Evolutionary conservation across 1,140 invertebrate genomes (phyloP).

Genomic region (Magallana ariakensis): DNA sequence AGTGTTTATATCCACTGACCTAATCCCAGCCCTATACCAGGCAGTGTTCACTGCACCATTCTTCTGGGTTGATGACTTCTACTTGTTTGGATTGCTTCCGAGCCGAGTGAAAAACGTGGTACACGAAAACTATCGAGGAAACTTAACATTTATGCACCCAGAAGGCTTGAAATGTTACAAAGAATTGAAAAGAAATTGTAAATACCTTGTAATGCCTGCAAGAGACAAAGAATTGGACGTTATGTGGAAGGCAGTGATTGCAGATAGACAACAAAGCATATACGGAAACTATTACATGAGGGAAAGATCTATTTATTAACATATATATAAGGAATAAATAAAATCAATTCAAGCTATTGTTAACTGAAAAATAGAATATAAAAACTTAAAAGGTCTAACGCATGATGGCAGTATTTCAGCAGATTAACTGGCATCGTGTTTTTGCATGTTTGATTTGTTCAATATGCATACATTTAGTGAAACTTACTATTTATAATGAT

Average conservation of each 20-base stretch:
- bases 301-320: too few relatives aligned
- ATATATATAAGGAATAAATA: too few relatives aligned
- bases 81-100: slow-evolving; percentile 73
- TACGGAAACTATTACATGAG: slow-evolving; percentile 57
- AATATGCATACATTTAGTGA: too few relatives aligned
- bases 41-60: slow-evolving; percentile 65
- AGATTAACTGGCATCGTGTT: too few relatives aligned
- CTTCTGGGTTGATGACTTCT: slow-evolving; percentile 78
- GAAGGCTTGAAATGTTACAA: slow-evolving; percentile 49
- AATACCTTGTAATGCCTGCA: slow-evolving; percentile 53
- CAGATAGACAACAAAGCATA: slow-evolving; percentile 47
- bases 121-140: slow-evolving; percentile 39
- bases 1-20: slow-evolving; percentile 70
- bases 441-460: too few relatives aligned
- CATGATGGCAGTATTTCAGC: too few relatives aligned
- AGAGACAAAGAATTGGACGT: slow-evolving; percentile 50
- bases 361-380: too few relatives aligned
- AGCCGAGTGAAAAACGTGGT: slow-evolving; percentile 48
- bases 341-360: too few relatives aligned
- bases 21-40: slow-evolving; percentile 72
- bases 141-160: slow-evolving; percentile 53
- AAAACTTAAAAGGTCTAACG: too few relatives aligned
- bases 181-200: slow-evolving; percentile 38
- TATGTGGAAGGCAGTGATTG: slow-evolving; percentile 50
- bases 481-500: too few relatives aligned